These are phyloP conservation scores for Meloidogyne exigua DNA, from an alignment of 1,140 invertebrate species.

Conservation along the genomic window DNA sequence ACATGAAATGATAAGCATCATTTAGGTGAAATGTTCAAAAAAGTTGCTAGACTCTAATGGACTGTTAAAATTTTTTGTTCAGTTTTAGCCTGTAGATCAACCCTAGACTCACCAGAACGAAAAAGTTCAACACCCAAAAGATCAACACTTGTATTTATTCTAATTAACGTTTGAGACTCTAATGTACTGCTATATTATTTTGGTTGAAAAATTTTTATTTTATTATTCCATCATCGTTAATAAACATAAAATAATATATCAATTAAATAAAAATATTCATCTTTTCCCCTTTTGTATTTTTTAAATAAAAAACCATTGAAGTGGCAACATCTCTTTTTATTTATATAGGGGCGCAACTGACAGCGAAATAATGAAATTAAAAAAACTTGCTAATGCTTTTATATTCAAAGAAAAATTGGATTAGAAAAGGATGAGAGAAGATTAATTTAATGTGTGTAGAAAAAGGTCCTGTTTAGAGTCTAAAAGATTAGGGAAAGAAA, in stretches of 20 bases:
- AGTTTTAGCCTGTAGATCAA: neutral
- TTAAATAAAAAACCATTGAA: neutral
- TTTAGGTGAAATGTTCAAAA: neutral
- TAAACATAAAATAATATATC: neutral
- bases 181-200: too few relatives aligned
- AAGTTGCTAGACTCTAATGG: neutral
- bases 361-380: neutral
- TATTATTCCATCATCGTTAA: neutral
- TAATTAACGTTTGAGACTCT: too few relatives aligned
- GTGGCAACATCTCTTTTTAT: neutral
- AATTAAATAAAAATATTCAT: neutral
- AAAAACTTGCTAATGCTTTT: neutral
- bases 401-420: neutral
- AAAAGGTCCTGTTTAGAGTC: neutral
- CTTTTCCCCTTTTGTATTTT: neutral
- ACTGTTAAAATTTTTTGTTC: neutral
- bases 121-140: too few relatives aligned
- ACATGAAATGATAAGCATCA: too few relatives aligned
- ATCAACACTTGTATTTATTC: too few relatives aligned
- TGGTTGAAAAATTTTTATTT: too few relatives aligned
- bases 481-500: neutral
- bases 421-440: neutral
- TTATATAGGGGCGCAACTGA: neutral
- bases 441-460: neutral
- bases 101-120: too few relatives aligned